Percentiles rank a stretch among this genome's conserved stretches.
These are phyloP conservation scores for Nephila pilipes DNA, from an alignment of 1,140 invertebrate species.

Conservation along the genomic window DNA sequence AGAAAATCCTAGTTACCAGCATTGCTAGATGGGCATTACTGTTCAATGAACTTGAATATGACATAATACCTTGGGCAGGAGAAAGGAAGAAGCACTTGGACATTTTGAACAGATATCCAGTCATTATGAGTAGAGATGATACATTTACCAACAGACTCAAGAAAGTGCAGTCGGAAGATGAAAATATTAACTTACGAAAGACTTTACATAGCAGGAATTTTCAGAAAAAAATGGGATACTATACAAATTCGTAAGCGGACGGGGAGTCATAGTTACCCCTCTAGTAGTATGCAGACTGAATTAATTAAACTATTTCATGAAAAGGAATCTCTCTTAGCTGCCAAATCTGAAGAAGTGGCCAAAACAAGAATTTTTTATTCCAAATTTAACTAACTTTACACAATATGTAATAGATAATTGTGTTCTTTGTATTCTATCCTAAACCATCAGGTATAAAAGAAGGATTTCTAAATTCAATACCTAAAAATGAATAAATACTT, in stretches of 20 bases:
- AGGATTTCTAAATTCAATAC: background rate
- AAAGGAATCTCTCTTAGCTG: background rate
- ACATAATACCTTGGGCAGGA: too few relatives aligned
- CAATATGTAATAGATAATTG: background rate
- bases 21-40: constrained; percentile 45
- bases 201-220: too few relatives aligned
- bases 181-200: too few relatives aligned
- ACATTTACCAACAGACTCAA: too few relatives aligned
- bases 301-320: background rate
- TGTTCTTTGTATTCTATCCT: background rate
- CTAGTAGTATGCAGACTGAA: too few relatives aligned
- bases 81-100: too few relatives aligned
- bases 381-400: background rate
- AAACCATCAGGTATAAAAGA: background rate
- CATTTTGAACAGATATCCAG: too few relatives aligned
- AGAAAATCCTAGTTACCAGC: background rate
- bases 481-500: background rate
- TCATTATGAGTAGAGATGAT: too few relatives aligned
- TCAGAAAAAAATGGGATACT: background rate
- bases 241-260: too few relatives aligned
- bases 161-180: too few relatives aligned
- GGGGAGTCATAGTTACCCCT: too few relatives aligned
- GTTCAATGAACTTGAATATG: constrained; percentile 33
- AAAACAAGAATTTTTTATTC: background rate
- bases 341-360: background rate